phyloP scores from a whole-genome alignment of 2,888 invertebrate genomes.

The Nineta flava region DNA sequence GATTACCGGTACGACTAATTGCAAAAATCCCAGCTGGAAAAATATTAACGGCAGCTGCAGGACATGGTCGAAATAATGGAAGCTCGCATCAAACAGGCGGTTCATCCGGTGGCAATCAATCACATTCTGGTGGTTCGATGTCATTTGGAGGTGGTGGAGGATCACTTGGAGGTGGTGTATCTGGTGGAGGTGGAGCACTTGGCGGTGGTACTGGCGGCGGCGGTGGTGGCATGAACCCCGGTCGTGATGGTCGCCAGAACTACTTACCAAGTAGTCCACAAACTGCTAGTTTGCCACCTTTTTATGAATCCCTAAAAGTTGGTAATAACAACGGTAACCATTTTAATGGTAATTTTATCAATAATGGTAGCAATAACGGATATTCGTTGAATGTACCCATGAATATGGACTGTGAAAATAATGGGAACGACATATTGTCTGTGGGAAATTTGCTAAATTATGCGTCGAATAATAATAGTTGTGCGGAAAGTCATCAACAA shows the following conservation, averaged over 20 bases:
- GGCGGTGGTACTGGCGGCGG: slow-evolving; percentile 47
- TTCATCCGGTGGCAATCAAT: slow-evolving; percentile 21
- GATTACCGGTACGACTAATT: slow-evolving; percentile 29
- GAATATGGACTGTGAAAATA: slow-evolving; percentile 56
- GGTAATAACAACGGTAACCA: slow-evolving; percentile 52
- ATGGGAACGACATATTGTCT: slow-evolving; percentile 38
- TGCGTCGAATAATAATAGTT: slow-evolving; percentile 28
- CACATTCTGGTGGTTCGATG: slow-evolving; percentile 13
- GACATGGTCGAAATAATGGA: slow-evolving; percentile 54
- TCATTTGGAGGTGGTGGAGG: slow-evolving; percentile 17
- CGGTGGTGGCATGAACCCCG: slow-evolving; percentile 52
- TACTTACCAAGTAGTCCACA: slow-evolving; percentile 81
- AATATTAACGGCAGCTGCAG: slow-evolving; percentile 48
- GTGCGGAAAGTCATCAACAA: slow-evolving; percentile 28
- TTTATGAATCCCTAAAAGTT: slow-evolving; percentile 72
- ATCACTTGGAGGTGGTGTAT: slow-evolving; percentile 27
- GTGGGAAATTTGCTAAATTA: slow-evolving; percentile 11
- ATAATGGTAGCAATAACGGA: slow-evolving; percentile 32
- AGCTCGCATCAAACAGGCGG: slow-evolving; percentile 34
- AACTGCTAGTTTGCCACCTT: slow-evolving; percentile 74
- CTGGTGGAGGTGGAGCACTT: slow-evolving; percentile 34
- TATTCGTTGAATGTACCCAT: slow-evolving; percentile 52
- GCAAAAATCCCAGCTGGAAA: slow-evolving; percentile 43
- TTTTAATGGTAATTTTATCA: slow-evolving; percentile 48
- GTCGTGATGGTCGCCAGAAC: slow-evolving; percentile 68